A percentile compares a stretch with the other conserved stretches of the same genome.
Conservation (phyloP, 2,888 invertebrate genomes). For the Trichacis sp. region DNA sequence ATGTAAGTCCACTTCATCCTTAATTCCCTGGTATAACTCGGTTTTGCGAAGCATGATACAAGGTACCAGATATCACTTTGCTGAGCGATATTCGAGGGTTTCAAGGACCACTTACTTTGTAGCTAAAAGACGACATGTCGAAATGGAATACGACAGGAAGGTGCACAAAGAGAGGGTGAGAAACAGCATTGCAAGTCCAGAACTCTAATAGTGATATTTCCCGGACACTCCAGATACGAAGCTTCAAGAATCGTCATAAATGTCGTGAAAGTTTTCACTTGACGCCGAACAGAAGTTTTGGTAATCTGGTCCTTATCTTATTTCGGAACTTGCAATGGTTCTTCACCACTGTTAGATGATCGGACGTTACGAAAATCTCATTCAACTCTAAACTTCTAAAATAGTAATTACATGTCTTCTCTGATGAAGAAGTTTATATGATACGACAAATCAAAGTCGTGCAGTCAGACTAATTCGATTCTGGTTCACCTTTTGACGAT, state of each 20-base stretch:
- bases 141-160: constrained; percentile 3
- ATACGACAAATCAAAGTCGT: too few relatives aligned
- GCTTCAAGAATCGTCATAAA: neutral
- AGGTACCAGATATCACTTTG: constrained; percentile 45
- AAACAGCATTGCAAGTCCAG: neutral
- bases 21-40: too few relatives aligned
- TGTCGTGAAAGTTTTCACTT: neutral
- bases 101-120: constrained; percentile 38
- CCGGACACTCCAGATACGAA: neutral
- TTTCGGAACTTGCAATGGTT: neutral
- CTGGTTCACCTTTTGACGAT: constrained; percentile 7
- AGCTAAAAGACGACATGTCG: constrained; percentile 6
- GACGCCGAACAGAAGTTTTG: constrained; percentile 1
- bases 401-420: neutral
- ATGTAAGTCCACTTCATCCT: too few relatives aligned
- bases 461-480: constrained; percentile 3
- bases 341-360: neutral
- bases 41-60: constrained; percentile 46
- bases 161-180: neutral
- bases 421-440: too few relatives aligned
- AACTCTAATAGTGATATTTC: neutral
- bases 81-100: constrained; percentile 42
- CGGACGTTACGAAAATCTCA: neutral
- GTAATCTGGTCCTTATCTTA: neutral
- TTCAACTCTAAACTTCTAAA: neutral